Evolutionary conservation across 2,888 invertebrate species (phyloP).

Genomic region (Rhamnusium bicolor): DNA sequence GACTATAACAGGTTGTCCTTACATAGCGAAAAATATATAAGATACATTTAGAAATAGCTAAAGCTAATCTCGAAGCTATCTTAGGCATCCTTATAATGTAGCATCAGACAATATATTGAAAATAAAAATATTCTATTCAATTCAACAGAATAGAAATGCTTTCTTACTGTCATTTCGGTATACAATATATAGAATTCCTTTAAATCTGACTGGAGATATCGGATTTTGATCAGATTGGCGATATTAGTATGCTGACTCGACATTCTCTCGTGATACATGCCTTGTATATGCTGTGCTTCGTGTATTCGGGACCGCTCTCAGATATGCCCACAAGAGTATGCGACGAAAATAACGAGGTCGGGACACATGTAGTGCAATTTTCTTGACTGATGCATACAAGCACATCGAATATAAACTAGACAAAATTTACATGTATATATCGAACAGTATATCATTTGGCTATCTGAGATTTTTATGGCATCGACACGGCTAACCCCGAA

Average conservation of each 20-base stretch:
- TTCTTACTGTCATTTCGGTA: constrained; percentile 41
- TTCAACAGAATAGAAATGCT: constrained; percentile 40
- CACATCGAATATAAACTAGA: constrained; percentile 55
- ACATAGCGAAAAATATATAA: background rate
- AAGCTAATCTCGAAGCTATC: background rate
- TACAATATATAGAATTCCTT: constrained; percentile 32
- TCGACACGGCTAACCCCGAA: constrained; percentile 26
- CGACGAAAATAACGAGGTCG: constrained; percentile 58
- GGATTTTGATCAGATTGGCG: constrained; percentile 56
- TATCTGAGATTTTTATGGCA: constrained; percentile 22
- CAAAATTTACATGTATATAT: constrained; percentile 51
- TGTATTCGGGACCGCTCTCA: constrained; percentile 32
- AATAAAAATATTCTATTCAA: constrained; percentile 33
- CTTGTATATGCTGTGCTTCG: constrained; percentile 32
- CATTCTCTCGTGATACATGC: constrained; percentile 51
- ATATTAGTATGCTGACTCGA: constrained; percentile 57
- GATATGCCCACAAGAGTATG: constrained; percentile 53
- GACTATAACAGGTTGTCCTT: background rate
- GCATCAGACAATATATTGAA: background rate
- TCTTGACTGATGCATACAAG: constrained; percentile 55
- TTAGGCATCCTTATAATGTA: background rate
- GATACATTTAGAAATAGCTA: background rate
- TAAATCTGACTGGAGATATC: constrained; percentile 49
- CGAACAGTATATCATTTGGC: constrained; percentile 32
- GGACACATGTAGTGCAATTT: constrained; percentile 49